Base-by-base conservation (phyloP, 1,140 invertebrate genomes). In the Neodiprion lecontei region DNA sequence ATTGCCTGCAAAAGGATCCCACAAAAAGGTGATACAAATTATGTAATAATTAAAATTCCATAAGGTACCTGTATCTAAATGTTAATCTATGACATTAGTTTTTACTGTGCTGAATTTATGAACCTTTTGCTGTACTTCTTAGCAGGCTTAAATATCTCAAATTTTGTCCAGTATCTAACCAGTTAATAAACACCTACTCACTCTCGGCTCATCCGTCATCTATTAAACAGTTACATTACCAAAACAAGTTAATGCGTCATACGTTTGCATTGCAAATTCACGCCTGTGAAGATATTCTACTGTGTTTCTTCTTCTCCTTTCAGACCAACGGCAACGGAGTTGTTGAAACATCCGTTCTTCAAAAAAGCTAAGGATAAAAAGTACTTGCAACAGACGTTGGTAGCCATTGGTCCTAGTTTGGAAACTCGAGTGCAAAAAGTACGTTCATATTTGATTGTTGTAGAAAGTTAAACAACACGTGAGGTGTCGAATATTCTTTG, bases 291-390 rank as follows among this genome's bases (percentile, higher is more conserved):
- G 10, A 9, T 23, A 23, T 47, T 48, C 7, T 40, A 28, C 40
- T 14, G 11, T 28, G 67, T 67, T 67, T 74, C n/a, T 40, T 69
- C 53, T 48, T 48, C 68, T 23, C 78, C 47, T 84, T 86, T 48
- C 47, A 90, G 90, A 82, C 98, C 98, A 12, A 97, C 98, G 10
- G 98, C 99, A 48, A 96, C 96, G n/a, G 98, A 99, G 89, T 89
- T 99, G 50, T 88, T 99, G 10, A 99, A 99, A 87, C 96, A 99
- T 90, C 96, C 97, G 7, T 99, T 99, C 89, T 99, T 99, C 89
- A 99, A 98, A 86, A 99, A 99, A 89, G 96, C 97, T 7, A 99
- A 99, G 89, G 98, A 99, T 86, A 96, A 96, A 79, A 96, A 96
- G 82, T 99, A 97, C 88, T 89, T 99, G 0, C 94, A 97, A 79